phyloP scores from a whole-genome alignment of 2,113 vertebrate genomes.

The Melospiza georgiana region DNA sequence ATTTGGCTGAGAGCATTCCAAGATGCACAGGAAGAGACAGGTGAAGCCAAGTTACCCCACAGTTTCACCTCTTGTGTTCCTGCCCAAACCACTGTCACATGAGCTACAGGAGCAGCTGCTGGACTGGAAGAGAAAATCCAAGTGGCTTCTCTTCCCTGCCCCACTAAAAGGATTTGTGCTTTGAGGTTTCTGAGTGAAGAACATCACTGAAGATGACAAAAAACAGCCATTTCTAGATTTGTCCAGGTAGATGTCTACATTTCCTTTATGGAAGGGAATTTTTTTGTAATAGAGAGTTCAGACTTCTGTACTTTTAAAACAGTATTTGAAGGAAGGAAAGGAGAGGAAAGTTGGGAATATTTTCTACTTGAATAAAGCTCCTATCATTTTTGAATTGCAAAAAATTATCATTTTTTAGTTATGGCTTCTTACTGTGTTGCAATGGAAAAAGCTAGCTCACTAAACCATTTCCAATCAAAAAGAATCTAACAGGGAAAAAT shows the following conservation, averaged over 20 bases:
- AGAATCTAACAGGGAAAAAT: background rate
- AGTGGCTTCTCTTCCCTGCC: background rate
- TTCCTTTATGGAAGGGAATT: background rate
- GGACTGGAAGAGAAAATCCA: background rate
- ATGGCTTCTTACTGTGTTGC: background rate
- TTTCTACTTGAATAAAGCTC: background rate
- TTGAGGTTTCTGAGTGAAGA: background rate
- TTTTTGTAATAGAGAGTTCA: background rate
- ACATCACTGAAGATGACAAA: background rate
- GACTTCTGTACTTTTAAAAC: background rate
- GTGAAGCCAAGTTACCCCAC: background rate
- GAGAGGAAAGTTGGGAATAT: background rate
- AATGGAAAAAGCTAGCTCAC: background rate
- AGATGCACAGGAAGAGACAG: background rate
- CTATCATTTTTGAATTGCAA: background rate
- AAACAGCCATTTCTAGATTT: background rate
- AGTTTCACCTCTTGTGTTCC: background rate
- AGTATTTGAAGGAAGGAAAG: rapidly evolving
- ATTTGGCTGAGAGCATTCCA: background rate
- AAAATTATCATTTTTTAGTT: background rate
- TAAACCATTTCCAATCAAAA: background rate
- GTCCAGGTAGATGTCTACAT: background rate
- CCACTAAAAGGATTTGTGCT: background rate
- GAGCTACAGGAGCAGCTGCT: background rate
- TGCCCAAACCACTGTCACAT: background rate